These are phyloP conservation scores for Dysmachus trigonus DNA, from an alignment of 2,888 invertebrate genomes.

Conservation along the genomic window DNA sequence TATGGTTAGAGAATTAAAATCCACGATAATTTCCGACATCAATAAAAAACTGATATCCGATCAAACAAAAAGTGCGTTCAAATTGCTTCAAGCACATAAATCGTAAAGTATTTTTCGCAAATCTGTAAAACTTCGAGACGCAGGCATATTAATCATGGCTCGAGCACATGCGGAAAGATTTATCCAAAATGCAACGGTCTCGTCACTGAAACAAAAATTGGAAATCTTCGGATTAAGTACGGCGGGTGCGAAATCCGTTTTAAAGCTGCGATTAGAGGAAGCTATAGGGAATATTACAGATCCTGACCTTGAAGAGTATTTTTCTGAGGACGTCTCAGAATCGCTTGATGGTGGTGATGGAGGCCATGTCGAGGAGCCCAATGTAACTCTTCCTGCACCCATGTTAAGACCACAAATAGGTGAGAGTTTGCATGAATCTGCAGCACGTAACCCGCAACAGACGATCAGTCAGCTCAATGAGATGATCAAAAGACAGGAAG, in stretches of 20 bases:
- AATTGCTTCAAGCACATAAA: neutral
- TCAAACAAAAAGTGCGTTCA: neutral
- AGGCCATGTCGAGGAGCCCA: too few species aligned
- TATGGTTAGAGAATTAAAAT: neutral
- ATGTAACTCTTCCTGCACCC: too few species aligned
- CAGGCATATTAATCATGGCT: neutral
- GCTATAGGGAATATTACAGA: neutral
- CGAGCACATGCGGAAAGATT: neutral
- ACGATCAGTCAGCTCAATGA: neutral
- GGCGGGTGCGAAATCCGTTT: neutral
- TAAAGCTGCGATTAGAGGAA: neutral
- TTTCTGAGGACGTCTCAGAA: neutral
- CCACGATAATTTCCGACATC: neutral
- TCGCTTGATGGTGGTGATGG: too few species aligned
- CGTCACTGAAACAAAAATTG: neutral
- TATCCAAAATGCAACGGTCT: neutral
- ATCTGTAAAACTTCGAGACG: neutral
- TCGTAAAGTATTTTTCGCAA: neutral
- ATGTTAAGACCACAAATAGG: neutral
- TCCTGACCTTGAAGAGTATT: neutral
- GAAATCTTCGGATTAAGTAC: neutral
- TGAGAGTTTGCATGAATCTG: neutral
- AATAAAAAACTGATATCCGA: neutral
- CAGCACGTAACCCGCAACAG: neutral
- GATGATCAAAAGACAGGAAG: neutral